Base-by-base conservation (phyloP, 2,888 invertebrate genomes). In the Xanthia icteritia region DNA sequence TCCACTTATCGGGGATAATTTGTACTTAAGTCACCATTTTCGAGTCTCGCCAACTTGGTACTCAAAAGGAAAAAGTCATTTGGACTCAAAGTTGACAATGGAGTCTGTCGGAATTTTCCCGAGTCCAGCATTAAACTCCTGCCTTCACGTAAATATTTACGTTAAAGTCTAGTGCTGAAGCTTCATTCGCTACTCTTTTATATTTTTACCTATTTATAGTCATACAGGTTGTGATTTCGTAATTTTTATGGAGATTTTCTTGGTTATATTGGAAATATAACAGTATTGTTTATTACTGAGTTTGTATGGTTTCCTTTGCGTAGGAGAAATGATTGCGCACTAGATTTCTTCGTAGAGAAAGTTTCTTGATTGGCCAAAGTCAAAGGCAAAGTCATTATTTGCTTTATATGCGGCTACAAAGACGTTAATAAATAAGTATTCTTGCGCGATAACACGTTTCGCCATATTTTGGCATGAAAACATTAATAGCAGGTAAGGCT, bases 71-170 rank as follows among this genome's bases (percentile, higher is more conserved):
- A 77, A 76, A 75, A 75, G 75, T 67, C 39, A 76, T 70, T 77
- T 60, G 67, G 65, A 82, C 68, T 82, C 56, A 17, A 71, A 71
- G 23, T 82, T 77, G n/a, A 71, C 84, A 84, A 82, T 66, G 68
- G 39, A 58, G 51, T 42, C 64, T 27, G 48, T 61, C 27, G 31
- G 51, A 74, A 54, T 72, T 82, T 71, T 65, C 68, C 17, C 39
- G 51, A 73, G 56, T 58, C 39, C 27, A 54, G 75, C 39, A 54
- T 63, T 48, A 36, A 82, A 85, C 63, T 76, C 13, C 27, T 63
- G 54, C 73, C 23, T 76, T 74, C 17, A 72, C 42, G 74, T 73
- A 83, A 86, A 83, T 80, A 51, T 84, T 86, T 72, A 80, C 61
- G 2, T 58, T 13, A 36, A 76, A 67, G 11, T 68, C 23, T 31